Conservation (phyloP, 2,797 vertebrate genomes). For the Lindbergichthys nudifrons region DNA sequence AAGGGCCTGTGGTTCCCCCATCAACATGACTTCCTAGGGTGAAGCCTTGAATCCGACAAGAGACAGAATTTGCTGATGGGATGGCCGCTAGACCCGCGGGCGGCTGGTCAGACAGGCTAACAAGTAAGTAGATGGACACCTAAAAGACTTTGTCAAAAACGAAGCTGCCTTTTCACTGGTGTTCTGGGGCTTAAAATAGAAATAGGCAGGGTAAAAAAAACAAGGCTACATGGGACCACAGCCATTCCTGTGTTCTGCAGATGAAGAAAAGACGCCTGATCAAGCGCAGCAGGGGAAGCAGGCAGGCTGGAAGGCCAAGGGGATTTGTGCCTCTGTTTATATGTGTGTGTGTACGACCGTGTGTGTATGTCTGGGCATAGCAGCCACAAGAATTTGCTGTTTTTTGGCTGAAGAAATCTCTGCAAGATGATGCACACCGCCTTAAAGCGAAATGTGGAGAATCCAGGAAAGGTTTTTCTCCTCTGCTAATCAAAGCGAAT, state of each 20-base stretch:
- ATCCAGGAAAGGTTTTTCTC: slow-evolving; percentile 57
- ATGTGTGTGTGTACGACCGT: slow-evolving; percentile 29
- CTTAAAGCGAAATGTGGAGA: slow-evolving; percentile 61
- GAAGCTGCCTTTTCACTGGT: slow-evolving; percentile 57
- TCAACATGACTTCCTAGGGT: slow-evolving; percentile 60
- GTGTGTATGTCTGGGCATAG: slow-evolving; percentile 49
- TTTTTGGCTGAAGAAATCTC: slow-evolving; percentile 33
- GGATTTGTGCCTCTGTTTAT: slow-evolving; percentile 66
- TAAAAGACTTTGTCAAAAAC: slow-evolving; percentile 73
- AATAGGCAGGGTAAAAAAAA: slow-evolving; percentile 71
- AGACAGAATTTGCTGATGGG: slow-evolving; percentile 65
- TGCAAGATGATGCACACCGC: slow-evolving; percentile 50
- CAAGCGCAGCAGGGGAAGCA: slow-evolving; percentile 74
- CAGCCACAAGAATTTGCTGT: slow-evolving; percentile 43
- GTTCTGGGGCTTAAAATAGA: slow-evolving; percentile 70
- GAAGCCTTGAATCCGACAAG: slow-evolving; percentile 64
- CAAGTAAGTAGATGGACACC: slow-evolving; percentile 73
- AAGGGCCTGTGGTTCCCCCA: slow-evolving; percentile 50
- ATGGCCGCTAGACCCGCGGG: slow-evolving; percentile 60
- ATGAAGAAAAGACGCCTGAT: slow-evolving; percentile 79
- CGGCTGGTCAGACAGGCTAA: slow-evolving; percentile 56
- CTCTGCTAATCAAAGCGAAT: slow-evolving; percentile 30
- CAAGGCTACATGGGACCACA: slow-evolving; percentile 68
- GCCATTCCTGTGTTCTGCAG: slow-evolving; percentile 76
- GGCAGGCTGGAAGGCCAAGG: slow-evolving; percentile 66